phyloP scores from a whole-genome alignment of 2,113 vertebrate genomes.

The Tachuris rubrigastra region DNA sequence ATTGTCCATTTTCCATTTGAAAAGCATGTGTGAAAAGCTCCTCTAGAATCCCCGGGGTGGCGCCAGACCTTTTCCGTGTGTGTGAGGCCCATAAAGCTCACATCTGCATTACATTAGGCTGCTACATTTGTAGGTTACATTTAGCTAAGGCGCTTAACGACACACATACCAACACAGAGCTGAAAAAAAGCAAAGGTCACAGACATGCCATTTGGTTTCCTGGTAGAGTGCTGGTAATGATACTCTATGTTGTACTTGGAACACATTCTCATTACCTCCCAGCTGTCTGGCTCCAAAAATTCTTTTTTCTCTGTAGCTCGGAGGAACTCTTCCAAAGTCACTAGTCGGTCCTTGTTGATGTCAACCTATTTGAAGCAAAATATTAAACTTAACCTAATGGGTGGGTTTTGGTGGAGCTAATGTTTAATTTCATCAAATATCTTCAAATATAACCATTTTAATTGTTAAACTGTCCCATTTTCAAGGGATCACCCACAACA shows the following conservation, averaged over 20 bases:
- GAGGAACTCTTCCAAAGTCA: slow-evolving; percentile 92
- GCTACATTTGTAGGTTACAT: neutral
- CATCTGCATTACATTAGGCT: neutral
- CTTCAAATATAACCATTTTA: neutral
- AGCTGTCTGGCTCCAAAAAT: slow-evolving; percentile 95
- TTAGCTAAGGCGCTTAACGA: neutral
- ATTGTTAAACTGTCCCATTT: neutral
- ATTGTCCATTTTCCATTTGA: neutral
- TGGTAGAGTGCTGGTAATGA: neutral
- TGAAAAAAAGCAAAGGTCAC: neutral
- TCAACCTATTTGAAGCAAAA: slow-evolving; percentile 83
- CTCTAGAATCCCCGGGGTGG: neutral
- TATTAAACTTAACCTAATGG: neutral
- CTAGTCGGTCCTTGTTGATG: slow-evolving; percentile 88
- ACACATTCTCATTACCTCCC: slow-evolving; percentile 84
- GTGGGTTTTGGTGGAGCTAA: neutral
- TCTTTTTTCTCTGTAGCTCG: slow-evolving; percentile 92
- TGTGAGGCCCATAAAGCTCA: neutral
- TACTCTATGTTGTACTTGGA: neutral
- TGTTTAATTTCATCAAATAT: neutral
- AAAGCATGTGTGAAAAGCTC: neutral
- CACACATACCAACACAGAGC: neutral
- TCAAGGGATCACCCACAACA: neutral
- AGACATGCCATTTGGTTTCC: neutral
- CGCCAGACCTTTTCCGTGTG: neutral